Base-by-base conservation (phyloP, 1,140 invertebrate species). In the Varroa destructor region DNA sequence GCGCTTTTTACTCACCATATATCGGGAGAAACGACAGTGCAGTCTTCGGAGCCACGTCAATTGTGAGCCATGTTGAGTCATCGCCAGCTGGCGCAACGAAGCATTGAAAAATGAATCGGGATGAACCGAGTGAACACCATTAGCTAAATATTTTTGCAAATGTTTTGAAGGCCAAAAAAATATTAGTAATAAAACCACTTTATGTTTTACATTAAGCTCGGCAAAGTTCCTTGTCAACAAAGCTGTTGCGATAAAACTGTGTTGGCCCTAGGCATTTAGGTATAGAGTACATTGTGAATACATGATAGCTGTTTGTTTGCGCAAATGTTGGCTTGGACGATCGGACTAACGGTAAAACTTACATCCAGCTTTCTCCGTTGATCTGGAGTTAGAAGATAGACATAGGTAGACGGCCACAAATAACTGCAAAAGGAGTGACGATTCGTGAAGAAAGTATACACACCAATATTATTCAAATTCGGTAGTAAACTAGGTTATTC, bases 341-440 rank as follows among this genome's bases (percentile, higher is more conserved):
- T 25, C 25, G 25, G 25, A 25, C 25, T 25, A 25, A 25, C 25
- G 10, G 2, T 37, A 12, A 40, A 12, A 67, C 61, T 67, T 46
- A 67, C 61, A 37, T 67, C 61, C 10, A 67, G 37, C 46, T 67
- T 67, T 46, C 61, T 12, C 14, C 61, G 61, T 67, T 67, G 61
- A 67, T 67, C 61, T 40, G 61, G 61, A 12, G 61, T 67, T 46
- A 67, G 37, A n/a, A 67, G 61, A 8, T 67, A 67, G 46, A 67
- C 61, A 37, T 67, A 67, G 12, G n/a, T 36, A 14, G 61, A 67
- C 3, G 61, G 61, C 61, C 61, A 67, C 40, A 67, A 46, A 40
- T 67, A 67, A 37, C 61, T 67, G 61, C 61, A 67, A 51, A 51
- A 51, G 46, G 46, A 5, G 3, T 51, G 8, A 51, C 8, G 46